These are phyloP conservation scores for Drymonia ruficornis DNA, from an alignment of 2,888 invertebrate species.

Conservation along the genomic window DNA sequence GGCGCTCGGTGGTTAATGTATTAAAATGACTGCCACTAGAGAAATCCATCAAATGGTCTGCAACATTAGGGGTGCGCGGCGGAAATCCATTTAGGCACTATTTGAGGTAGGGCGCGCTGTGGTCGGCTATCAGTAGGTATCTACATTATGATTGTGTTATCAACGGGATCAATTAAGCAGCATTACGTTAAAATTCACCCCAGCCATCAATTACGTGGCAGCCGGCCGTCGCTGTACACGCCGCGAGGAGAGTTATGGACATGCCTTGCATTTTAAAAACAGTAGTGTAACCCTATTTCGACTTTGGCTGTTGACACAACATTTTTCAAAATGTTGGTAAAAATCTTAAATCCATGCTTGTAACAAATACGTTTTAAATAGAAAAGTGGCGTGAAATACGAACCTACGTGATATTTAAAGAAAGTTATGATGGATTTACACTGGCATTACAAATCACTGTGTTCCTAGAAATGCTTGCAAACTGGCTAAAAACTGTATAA, in stretches of 20 bases:
- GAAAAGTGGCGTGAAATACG: no score
- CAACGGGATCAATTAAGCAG: conserved; percentile 76
- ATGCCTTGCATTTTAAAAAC: conserved; percentile 29
- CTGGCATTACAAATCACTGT: no score
- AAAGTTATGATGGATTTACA: no score
- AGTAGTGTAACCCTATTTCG: no score
- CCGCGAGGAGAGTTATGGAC: conserved; percentile 53
- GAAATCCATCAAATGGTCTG: conserved; percentile 56
- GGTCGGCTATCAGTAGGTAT: conserved; percentile 50
- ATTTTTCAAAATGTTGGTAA: no score
- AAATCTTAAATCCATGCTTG: no score
- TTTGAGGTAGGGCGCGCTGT: conserved; percentile 49
- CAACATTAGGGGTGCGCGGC: conserved; percentile 52
- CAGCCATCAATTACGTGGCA: conserved; percentile 69
- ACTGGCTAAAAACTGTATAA: no score
- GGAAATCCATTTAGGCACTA: conserved; percentile 65
- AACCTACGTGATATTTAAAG: no score
- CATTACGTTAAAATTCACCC: conserved; percentile 77
- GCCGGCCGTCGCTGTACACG: conserved; percentile 44
- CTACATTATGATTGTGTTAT: conserved; percentile 69
- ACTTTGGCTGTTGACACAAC: no score
- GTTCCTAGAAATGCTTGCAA: no score
- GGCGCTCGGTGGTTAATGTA: conserved; percentile 36
- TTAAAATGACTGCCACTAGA: conserved; percentile 35
- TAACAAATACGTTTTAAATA: no score